Percentiles rank a stretch among this genome's conserved stretches.
phyloP scores from a whole-genome alignment of 2,888 invertebrate genomes.

The Pediacus dermestoides region DNA sequence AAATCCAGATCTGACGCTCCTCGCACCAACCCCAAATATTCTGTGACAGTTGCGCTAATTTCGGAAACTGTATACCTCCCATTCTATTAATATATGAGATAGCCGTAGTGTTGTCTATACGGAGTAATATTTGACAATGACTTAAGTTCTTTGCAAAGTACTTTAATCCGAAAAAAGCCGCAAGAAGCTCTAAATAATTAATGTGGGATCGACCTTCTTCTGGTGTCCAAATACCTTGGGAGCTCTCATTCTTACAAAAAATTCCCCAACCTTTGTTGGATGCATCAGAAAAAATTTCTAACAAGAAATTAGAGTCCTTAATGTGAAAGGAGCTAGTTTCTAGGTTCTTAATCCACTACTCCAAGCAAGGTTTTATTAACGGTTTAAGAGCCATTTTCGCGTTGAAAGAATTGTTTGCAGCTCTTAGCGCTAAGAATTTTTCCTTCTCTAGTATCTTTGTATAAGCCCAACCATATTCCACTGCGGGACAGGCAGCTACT shows the following conservation, averaged over 20 bases:
- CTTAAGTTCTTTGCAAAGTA: constrained; percentile 9
- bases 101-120: constrained; percentile 16
- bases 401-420: constrained; percentile 4
- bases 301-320: constrained; percentile 4
- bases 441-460: constrained; percentile 8
- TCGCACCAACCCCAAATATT: constrained; percentile 19
- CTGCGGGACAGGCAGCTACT: constrained; percentile 8
- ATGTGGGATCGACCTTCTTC: constrained; percentile 1
- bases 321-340: constrained; percentile 4
- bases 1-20: constrained; percentile 11
- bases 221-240: neutral
- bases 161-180: constrained; percentile 6
- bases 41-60: constrained; percentile 10
- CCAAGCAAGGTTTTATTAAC: constrained; percentile 5
- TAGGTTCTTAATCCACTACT: constrained; percentile 9
- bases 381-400: constrained; percentile 8
- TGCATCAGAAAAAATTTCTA: constrained; percentile 8
- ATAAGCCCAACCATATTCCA: constrained; percentile 10
- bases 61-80: constrained; percentile 11
- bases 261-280: constrained; percentile 8
- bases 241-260: constrained; percentile 6
- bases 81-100: constrained; percentile 15
- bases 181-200: constrained; percentile 12
- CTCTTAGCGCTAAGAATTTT: constrained; percentile 8
- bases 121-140: constrained; percentile 6